phyloP scores from a whole-genome alignment of 2,888 invertebrate genomes.

The Thereva unica region DNA sequence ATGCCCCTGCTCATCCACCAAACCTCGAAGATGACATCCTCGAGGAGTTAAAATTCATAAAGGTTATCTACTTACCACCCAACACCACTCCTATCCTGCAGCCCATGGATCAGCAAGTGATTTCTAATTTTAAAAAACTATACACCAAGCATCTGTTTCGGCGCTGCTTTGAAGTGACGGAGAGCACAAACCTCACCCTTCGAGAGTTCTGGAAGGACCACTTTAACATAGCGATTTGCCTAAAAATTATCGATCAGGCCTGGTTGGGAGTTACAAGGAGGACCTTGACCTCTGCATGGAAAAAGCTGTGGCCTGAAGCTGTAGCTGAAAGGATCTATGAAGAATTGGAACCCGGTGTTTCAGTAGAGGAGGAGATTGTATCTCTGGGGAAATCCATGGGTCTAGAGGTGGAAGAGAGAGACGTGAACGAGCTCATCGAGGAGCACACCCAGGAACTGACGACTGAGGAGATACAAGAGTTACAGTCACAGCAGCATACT shows the following conservation, averaged over 20 bases:
- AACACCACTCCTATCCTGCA: slow-evolving; percentile 48
- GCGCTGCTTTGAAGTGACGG: slow-evolving; percentile 46
- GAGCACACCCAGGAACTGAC: slow-evolving; percentile 16
- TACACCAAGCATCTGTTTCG: slow-evolving; percentile 48
- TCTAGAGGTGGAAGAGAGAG: slow-evolving; percentile 34
- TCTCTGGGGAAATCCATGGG: slow-evolving; percentile 34
- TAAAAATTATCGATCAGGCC: slow-evolving; percentile 47
- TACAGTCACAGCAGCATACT: background rate
- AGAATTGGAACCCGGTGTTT: slow-evolving; percentile 46
- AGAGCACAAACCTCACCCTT: slow-evolving; percentile 46
- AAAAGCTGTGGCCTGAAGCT: slow-evolving; percentile 39
- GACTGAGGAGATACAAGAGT: background rate
- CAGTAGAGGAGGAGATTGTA: slow-evolving; percentile 41
- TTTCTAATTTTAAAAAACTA: slow-evolving; percentile 49
- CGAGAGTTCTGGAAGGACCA: too few species aligned
- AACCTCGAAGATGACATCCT: slow-evolving; percentile 41
- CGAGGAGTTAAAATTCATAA: slow-evolving; percentile 36
- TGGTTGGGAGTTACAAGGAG: slow-evolving; percentile 9
- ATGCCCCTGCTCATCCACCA: slow-evolving; percentile 41
- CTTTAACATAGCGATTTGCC: slow-evolving; percentile 46
- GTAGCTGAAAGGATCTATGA: slow-evolving; percentile 48
- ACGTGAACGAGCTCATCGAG: slow-evolving; percentile 34
- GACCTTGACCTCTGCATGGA: slow-evolving; percentile 16
- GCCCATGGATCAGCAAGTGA: slow-evolving; percentile 48
- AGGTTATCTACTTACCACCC: slow-evolving; percentile 42